phyloP scores from a whole-genome alignment of 2,888 invertebrate species.

The Aphrophora alni region DNA sequence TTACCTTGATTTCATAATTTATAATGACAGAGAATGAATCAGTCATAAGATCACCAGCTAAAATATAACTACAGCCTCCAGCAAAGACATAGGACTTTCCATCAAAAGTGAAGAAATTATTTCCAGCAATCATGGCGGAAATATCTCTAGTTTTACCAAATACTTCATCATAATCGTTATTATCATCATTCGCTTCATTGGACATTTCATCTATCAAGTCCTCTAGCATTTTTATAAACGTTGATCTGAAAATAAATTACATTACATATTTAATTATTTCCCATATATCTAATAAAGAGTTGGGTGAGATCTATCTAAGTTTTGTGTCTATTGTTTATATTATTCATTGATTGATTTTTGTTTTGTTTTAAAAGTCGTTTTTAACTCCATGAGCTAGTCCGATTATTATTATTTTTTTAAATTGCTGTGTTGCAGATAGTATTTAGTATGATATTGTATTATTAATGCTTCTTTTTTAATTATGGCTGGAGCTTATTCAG shows the following conservation, averaged over 20 bases:
- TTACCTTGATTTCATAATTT: neutral
- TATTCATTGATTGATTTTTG: no score
- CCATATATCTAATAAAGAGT: no score
- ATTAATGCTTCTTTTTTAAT: no score
- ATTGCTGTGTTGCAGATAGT: no score
- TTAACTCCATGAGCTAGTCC: no score
- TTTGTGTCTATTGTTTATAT: no score
- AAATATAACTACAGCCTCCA: neutral
- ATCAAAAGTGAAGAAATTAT: neutral
- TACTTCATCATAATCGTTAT: neutral
- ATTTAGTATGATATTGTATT: no score
- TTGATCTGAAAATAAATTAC: neutral
- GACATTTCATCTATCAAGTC: neutral
- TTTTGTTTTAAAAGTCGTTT: no score
- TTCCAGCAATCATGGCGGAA: neutral
- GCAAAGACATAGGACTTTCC: neutral
- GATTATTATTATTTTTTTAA: no score
- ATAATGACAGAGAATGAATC: neutral
- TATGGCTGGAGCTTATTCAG: no score
- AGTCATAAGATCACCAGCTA: neutral
- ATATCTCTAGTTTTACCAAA: neutral
- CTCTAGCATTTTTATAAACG: neutral
- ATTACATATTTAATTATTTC: no score
- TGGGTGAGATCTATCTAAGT: no score
- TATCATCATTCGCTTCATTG: neutral